Base-by-base conservation (phyloP, 30 jellyfish, hydroid and myxozoan species). In the Aurelia coerulea region DNA sequence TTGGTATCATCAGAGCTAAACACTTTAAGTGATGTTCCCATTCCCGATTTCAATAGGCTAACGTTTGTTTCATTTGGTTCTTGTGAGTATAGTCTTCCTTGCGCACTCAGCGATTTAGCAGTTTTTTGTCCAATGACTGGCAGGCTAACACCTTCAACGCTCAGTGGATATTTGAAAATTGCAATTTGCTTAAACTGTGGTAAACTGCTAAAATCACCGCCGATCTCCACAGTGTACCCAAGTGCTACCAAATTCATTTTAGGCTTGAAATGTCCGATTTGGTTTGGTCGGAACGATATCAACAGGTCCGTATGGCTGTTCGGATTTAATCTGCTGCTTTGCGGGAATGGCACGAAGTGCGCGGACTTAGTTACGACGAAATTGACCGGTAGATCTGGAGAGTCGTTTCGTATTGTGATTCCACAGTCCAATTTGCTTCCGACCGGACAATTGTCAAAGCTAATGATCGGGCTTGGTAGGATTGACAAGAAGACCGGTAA, bases 231-330 rank as follows among this genome's bases (percentile, higher is more conserved):
- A 16, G 71, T 80, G 72, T 65, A 67, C 13, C 98, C 98, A 31
- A 87, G 67, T 12, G 88, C 83, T 10, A 88, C 96, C 34, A 93
- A 34, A 15, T 65, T 54, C 88, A 93, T 50, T 58, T 76, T 71
- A 4, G 92, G 89, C 62, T 49, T 81, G 51, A 87, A 87, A 34
- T 88, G 77, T 23, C 98, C 98, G 53, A 88, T 76, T 79, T 93
- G 98, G 56, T 88, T 88, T 6, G 98, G 98, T 73, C 91, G 65
- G 68, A 87, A 93, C 9, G 95, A 88, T 63, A 93, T 51, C 70
- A 82, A 35, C 34, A 93, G 88, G 17, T 93, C 98, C 56, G 35
- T 68, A 77, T 49, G 67, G 19, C 83, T 79, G 72, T 79, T 78
- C 19, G 97, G 74, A 13, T 83, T 90, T 31, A 94, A 76, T 13